phyloP scores from a whole-genome alignment of 2,113 vertebrate genomes.

The Sus scrofa region DNA sequence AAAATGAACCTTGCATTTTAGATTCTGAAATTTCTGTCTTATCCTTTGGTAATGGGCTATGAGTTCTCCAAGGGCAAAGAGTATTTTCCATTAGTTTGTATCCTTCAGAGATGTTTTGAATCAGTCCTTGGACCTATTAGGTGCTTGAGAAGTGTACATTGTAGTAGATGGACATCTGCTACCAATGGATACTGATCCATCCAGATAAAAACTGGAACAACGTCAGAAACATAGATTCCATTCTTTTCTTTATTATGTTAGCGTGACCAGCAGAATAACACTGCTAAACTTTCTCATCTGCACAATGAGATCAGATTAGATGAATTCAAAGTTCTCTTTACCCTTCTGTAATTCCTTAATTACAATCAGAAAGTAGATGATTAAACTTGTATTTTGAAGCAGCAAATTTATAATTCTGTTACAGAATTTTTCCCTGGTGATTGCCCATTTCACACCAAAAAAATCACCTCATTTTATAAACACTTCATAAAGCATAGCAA shows the following conservation, averaged over 20 bases:
- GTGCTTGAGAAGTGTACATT: not conserved
- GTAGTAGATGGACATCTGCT: not conserved
- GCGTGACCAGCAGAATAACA: not conserved
- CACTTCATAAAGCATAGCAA: not conserved
- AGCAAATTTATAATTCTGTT: slow-evolving; percentile 55
- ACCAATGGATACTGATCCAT: not conserved
- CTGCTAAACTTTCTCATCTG: not conserved
- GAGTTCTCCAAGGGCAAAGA: not conserved
- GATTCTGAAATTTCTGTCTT: not conserved
- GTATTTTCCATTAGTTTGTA: not conserved
- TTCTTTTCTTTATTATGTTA: not conserved
- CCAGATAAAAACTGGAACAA: not conserved
- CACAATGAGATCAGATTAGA: not conserved
- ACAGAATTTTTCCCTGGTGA: not conserved
- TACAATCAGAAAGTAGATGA: not conserved
- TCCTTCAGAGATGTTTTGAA: not conserved
- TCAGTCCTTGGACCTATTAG: not conserved
- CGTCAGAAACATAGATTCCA: not conserved
- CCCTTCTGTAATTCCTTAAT: not conserved
- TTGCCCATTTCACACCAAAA: not conserved
- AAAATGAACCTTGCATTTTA: slow-evolving; percentile 35
- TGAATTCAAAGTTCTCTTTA: not conserved
- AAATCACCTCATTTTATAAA: slow-evolving; percentile 37
- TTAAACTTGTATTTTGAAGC: not conserved
- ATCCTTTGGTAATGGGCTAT: not conserved